A percentile compares a stretch with the other conserved stretches of the same genome.
Evolutionary conservation across 2,113 vertebrate genomes (phyloP).

Genomic region (Formicarius rufipectus): DNA sequence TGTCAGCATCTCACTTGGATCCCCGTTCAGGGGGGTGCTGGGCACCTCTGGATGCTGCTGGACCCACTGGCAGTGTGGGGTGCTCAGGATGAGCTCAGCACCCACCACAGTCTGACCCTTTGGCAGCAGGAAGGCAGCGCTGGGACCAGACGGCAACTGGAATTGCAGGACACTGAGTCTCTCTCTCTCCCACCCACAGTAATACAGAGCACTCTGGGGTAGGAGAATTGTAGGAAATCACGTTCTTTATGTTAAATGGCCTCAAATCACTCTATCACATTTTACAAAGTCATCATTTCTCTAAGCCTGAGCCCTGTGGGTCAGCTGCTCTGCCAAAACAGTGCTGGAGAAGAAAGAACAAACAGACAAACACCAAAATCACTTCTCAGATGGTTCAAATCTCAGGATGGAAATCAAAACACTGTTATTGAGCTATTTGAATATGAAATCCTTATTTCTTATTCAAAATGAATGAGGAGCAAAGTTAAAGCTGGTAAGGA

Average conservation of each 20-base stretch:
- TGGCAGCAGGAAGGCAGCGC: slow-evolving; percentile 63
- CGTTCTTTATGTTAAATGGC: slow-evolving; percentile 37
- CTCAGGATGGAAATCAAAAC: not conserved
- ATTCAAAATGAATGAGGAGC: not conserved
- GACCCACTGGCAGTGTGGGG: not conserved
- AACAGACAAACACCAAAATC: not conserved
- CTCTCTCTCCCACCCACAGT: slow-evolving; percentile 40
- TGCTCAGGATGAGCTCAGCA: not conserved
- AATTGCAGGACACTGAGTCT: slow-evolving; percentile 75
- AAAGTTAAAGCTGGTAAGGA: not conserved
- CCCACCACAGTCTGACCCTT: not conserved
- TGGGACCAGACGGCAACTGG: slow-evolving; percentile 76
- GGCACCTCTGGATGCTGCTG: not conserved
- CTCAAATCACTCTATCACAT: slow-evolving; percentile 38
- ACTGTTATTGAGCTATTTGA: not conserved
- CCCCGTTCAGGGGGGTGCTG: not conserved
- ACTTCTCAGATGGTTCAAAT: not conserved
- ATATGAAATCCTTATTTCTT: not conserved
- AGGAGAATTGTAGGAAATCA: slow-evolving; percentile 36
- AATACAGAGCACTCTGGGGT: slow-evolving; percentile 10
- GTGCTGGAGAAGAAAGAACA: not conserved
- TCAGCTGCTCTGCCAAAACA: not conserved
- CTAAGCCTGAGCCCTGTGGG: not conserved
- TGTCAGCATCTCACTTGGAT: slow-evolving; percentile 84
- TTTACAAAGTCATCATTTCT: slow-evolving; percentile 48